A percentile compares a stretch with the other conserved stretches of the same genome.
These are phyloP conservation scores for Engystomops pustulosus DNA, from an alignment of 2,113 vertebrate genomes.

Conservation along the genomic window DNA sequence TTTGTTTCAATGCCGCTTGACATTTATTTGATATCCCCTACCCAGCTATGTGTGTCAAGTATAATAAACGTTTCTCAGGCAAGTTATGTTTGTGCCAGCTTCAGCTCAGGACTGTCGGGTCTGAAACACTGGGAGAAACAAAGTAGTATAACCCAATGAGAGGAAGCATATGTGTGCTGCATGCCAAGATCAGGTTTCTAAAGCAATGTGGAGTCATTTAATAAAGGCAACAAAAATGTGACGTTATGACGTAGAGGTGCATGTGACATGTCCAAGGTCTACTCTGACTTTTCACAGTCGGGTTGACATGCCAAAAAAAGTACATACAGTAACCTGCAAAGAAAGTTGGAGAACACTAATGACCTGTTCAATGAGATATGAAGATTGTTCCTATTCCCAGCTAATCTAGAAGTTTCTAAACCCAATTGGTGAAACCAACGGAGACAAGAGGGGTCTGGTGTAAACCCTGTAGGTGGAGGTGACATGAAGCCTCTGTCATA, in stretches of 20 bases:
- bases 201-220: conserved; percentile 20
- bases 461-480: neutral
- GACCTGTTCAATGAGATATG: neutral
- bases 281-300: neutral
- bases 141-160: conserved; percentile 16
- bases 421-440: neutral
- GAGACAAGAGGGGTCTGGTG: neutral
- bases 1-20: conserved; percentile 43
- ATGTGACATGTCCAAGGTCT: neutral
- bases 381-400: neutral
- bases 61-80: conserved; percentile 35
- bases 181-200: conserved; percentile 9
- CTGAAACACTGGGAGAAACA: neutral
- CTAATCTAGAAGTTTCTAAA: neutral
- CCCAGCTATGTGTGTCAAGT: conserved; percentile 40
- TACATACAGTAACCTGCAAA: neutral
- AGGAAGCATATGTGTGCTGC: conserved; percentile 10
- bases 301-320: neutral
- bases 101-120: conserved; percentile 20
- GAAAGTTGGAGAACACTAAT: neutral
- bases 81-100: conserved; percentile 18
- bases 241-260: neutral
- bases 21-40: conserved; percentile 43
- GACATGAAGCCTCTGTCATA: neutral
- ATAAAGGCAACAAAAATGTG: neutral